Base-by-base conservation (phyloP, 1,140 invertebrate genomes). In the Cotesia glomerata region DNA sequence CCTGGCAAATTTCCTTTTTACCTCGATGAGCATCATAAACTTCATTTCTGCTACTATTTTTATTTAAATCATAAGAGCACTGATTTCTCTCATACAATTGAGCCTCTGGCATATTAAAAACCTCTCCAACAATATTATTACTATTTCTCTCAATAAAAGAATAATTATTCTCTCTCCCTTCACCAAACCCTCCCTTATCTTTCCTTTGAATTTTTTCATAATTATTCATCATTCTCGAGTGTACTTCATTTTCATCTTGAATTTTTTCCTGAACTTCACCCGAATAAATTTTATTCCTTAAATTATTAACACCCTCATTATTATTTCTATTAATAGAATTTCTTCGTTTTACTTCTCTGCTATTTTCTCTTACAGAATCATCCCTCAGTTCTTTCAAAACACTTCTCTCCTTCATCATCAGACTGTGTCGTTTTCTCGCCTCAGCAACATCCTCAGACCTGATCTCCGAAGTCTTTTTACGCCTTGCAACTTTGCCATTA, bases 371-470 rank as follows among this genome's bases (percentile, higher is more conserved):
- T 14, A 9, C 2, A 54, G 39, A 39, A n/a, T 66, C 59, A 34
- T 73, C 70, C 4, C 49, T 61, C 9, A 69, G n/a, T 59, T 72
- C 71, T 49, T 69, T 64, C 32, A 68, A 34, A 58, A 59, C 66
- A 13, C 52, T 32, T 9, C 61, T 63, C 18, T 72, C 72, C 26
- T 52, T 39, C 9, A 58, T 11, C 39, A 45, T 1, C 13, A 51
- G 39, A 51, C 18, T 56, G 32, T 59, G 59, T 8, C 75, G 63
- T 45, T 71, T 73, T 18, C 72, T 63, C 0, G 80, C 83, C 65
- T 86, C 84, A n/a, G 84, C 62, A 0, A 86, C 78, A 34, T 87
- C 83, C 54, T 86, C 85, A 0, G 82, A 74, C 11, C 80, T 78
- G 2, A 84, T 75, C n/a, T 85, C 85, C 0, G 81, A 82, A 2